phyloP scores from a whole-genome alignment of 2,113 vertebrate genomes.

The Phoxinus phoxinus region DNA sequence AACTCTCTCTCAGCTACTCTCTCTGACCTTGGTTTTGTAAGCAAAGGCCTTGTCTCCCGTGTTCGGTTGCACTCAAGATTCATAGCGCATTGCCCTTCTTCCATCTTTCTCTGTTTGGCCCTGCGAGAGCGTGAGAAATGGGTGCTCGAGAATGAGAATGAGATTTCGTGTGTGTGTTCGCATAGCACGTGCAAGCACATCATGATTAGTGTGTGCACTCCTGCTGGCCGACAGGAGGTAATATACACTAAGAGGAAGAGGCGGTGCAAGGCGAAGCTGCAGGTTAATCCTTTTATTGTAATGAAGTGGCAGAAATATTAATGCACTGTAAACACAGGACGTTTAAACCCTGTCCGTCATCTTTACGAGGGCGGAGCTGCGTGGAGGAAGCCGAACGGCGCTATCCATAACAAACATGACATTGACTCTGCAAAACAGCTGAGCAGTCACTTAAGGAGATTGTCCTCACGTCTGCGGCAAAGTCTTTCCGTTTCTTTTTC shows the following conservation, averaged over 20 bases:
- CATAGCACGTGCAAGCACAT: conserved; percentile 24
- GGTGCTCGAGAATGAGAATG: conserved; percentile 20
- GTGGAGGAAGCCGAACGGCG: conserved; percentile 34
- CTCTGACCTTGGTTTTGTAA: conserved; percentile 20
- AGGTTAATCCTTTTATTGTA: conserved; percentile 81
- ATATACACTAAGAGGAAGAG: conserved; percentile 63
- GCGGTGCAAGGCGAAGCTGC: conserved; percentile 58
- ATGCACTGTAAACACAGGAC: conserved; percentile 67
- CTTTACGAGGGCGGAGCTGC: conserved; percentile 70
- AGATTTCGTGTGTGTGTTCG: background rate
- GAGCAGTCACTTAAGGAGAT: conserved; percentile 60
- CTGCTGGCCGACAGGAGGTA: conserved; percentile 49
- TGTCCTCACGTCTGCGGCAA: conserved; percentile 40
- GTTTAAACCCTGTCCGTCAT: conserved; percentile 69
- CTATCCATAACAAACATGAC: conserved; percentile 65
- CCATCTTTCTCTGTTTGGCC: conserved; percentile 17
- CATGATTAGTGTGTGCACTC: conserved; percentile 59
- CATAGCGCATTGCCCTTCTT: conserved; percentile 29
- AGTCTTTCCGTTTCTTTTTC: background rate
- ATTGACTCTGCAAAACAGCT: conserved; percentile 61
- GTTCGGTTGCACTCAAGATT: conserved; percentile 53
- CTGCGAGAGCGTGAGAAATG: conserved; percentile 12
- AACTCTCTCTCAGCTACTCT: background rate
- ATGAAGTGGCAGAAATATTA: conserved; percentile 72
- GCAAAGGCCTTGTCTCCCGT: conserved; percentile 44